Base-by-base conservation (phyloP, 2,797 vertebrate genomes). In the Crenichthys baileyi region DNA sequence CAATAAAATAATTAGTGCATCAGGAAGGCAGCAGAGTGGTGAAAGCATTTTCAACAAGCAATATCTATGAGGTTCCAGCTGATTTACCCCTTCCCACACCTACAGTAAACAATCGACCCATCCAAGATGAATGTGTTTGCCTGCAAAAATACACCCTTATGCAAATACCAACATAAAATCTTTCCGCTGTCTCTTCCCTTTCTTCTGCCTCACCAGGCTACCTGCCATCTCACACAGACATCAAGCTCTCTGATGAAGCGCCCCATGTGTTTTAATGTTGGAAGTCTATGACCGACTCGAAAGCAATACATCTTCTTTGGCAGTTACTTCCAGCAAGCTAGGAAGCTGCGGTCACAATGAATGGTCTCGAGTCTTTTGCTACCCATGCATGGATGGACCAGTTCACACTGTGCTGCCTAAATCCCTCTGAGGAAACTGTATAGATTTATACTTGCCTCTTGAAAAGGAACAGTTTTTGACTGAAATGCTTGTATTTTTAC, bases 231-330 rank as follows among this genome's bases (percentile, higher is more conserved):
- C 94, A 91, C 92, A 84, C 93, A 92, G 94, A 94, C 92, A 93
- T 94, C 92, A 94, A 92, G 91, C 94, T 93, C 92, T 89, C 92
- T 87, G 94, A 95, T 92, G 93, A 95, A 93, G 92, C 91, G 85
- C 93, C 93, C 93, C 93, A 91, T 93, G 94, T 95, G 94, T 95
- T 95, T 95, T 95, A 94, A 94, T 93, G 94, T 91, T 91, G 92
- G 85, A 91, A 93, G 92, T 94, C 93, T 90, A 90, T 91, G 92
- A 92, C 92, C 91, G 88, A 90, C 93, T 94, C 90, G 78, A 91
- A 92, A 94, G 94, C 93, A 94, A 95, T 95, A 95, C 90, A 94
- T 95, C 94, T 94, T 95, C 93, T 92, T 93, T 94, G 94, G 94
- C 94, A 95, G 93, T 93, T 94, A 91, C 93, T 94, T 94, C 92